Evolutionary conservation across 1,140 invertebrate genomes (phyloP).

Genomic region (Lasioglossum baleicum): DNA sequence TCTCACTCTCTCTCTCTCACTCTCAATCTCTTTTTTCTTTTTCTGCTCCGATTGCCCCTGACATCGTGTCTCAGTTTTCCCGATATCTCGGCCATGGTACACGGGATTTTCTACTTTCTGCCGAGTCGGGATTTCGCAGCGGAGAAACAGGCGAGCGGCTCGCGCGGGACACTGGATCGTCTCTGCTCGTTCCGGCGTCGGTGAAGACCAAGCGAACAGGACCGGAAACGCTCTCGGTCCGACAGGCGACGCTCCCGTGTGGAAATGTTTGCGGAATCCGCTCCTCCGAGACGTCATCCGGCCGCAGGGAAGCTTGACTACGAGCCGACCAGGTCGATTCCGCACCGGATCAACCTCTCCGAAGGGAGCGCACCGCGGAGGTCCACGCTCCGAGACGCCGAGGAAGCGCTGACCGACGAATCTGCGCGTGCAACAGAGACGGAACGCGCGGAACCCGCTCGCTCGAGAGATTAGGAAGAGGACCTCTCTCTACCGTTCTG

Average conservation of each 20-base stretch:
- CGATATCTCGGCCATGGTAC: conserved; percentile 23
- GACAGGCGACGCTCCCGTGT: conserved; percentile 10
- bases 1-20: no score
- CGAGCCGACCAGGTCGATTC: conserved; percentile 45
- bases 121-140: neutral
- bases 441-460: neutral
- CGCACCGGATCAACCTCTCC: neutral
- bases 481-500: conserved; percentile 12
- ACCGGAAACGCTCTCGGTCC: neutral
- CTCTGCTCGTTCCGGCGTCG: neutral
- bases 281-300: conserved; percentile 32
- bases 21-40: neutral
- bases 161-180: neutral
- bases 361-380: neutral
- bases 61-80: no score
- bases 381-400: no score
- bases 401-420: no score
- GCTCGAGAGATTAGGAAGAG: neutral
- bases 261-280: conserved; percentile 62
- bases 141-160: conserved; percentile 29
- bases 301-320: conserved; percentile 37
- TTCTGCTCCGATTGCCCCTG: neutral
- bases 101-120: neutral
- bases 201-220: neutral
- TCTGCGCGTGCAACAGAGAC: no score